Evolutionary conservation across 2,797 vertebrate species (phyloP).

Genomic region (Acomys russatus): DNA sequence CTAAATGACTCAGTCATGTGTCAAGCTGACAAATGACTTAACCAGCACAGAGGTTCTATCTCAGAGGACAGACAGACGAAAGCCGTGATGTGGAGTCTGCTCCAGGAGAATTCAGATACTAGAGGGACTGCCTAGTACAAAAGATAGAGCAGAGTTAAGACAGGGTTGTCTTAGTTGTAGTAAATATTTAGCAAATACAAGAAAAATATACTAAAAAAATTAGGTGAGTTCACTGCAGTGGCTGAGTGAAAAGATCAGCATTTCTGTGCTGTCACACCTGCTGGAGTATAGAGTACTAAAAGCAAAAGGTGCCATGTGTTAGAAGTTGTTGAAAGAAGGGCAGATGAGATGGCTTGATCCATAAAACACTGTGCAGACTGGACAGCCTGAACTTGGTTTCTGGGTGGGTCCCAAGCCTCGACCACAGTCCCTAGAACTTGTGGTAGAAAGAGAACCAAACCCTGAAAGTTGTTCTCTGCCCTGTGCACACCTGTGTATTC

Average conservation of each 20-base stretch:
- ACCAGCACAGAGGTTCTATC: background rate
- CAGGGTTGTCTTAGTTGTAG: slow-evolving; percentile 8
- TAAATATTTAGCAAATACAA: slow-evolving; percentile 1
- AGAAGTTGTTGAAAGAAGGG: background rate
- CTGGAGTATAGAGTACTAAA: background rate
- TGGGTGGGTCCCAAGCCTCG: background rate
- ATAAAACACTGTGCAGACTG: background rate
- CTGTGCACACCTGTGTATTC: background rate
- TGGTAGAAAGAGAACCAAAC: background rate
- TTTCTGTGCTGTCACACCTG: background rate
- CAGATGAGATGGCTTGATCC: too few relatives aligned
- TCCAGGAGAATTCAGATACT: slow-evolving; percentile 1
- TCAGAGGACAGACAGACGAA: background rate
- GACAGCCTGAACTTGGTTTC: background rate
- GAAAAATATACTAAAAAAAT: background rate
- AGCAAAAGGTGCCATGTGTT: background rate
- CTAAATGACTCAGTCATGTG: background rate
- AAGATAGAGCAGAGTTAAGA: background rate
- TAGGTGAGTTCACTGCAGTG: background rate
- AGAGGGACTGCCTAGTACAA: background rate
- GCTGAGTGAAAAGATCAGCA: slow-evolving; percentile 2
- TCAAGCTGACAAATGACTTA: background rate
- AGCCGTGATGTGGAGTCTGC: background rate
- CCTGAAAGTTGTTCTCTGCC: background rate
- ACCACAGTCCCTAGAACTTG: background rate